Conservation (phyloP, 2,888 invertebrate species). For the Rhodophaea formosa region DNA sequence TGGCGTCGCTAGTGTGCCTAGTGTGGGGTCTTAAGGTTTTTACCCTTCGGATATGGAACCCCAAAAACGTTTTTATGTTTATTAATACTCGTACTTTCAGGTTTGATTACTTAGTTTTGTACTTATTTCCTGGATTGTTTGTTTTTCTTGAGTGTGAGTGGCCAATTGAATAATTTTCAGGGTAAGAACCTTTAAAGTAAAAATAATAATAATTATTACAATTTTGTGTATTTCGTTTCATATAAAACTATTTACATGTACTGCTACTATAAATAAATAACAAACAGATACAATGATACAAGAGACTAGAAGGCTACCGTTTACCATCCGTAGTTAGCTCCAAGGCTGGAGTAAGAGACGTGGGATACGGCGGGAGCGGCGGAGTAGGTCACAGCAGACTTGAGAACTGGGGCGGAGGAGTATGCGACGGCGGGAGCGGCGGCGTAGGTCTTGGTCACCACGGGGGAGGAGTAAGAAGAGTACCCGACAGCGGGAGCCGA, state of each 20-base stretch:
- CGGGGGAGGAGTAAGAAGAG: slow-evolving; percentile 31
- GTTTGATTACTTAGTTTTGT: no score
- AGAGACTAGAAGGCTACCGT: not conserved
- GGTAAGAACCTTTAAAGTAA: not conserved
- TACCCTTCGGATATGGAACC: no score
- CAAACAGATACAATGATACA: slow-evolving; percentile 15
- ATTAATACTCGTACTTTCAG: no score
- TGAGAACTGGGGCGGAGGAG: slow-evolving; percentile 41
- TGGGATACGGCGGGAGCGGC: slow-evolving; percentile 84
- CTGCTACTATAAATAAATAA: slow-evolving; percentile 18
- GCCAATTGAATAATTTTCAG: no score
- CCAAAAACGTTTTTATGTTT: no score
- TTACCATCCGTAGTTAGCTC: slow-evolving; percentile 69
- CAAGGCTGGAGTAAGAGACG: slow-evolving; percentile 83
- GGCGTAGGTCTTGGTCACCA: slow-evolving; percentile 35
- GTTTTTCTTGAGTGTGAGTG: no score
- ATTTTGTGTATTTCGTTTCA: slow-evolving; percentile 6
- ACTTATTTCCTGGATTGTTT: no score
- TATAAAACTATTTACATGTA: slow-evolving; percentile 11
- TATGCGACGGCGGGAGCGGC: slow-evolving; percentile 55
- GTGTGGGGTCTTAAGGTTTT: no score
- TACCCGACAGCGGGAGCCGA: slow-evolving; percentile 38
- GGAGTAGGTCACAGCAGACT: slow-evolving; percentile 67
- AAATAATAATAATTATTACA: not conserved
- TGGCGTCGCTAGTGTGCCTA: no score